Evolutionary conservation across 2,797 vertebrate genomes (phyloP), one percentile per base, ranked within the genome.

Genomic region (Coregonus sp.): DNA sequence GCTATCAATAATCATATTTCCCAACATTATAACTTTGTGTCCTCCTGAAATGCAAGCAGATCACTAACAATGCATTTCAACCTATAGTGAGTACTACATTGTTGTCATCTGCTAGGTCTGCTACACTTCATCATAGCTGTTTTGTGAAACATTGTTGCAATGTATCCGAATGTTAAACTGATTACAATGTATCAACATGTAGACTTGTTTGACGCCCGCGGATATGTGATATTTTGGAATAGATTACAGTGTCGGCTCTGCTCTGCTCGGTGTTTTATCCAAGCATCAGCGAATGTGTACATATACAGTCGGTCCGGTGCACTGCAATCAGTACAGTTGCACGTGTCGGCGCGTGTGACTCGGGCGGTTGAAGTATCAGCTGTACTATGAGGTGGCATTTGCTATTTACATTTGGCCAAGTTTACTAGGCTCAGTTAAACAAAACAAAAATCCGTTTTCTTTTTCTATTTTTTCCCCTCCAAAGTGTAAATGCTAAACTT

Each of bases 331-430:
- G 90, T 90, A 90, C 89, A 90, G 85, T 88, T 86, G 89, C 94
- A 94, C 94, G 92, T 94, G 93, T 93, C 89, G 71, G 69, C 80
- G 90, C 92, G 92, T 93, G 93, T 94, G 93, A 93, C 93, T 91
- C 72, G 65, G 14, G 63, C 69, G n/a, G 4, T 25, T 25, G 20
- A 20, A 37, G 83, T 77, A 78, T 83, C 25, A 51, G 77, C 47
- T 78, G 59, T 29, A 25, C 25, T 2, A 71, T 68, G 73, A 74
- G 78, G 75, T 14, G 25, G 25, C 82, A 78, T 54, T 40, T 52
- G 74, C 78, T 75, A 51, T 67, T 75, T 66, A 11, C 63, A 31
- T 75, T 37, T 37, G 20, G 59, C 0, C n/a, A 59, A 11, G n/a
- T 29, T 63, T 63, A 63, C n/a, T 5, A 5, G 7, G 3, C n/a